These are phyloP conservation scores for Lomographa bimaculata DNA, from an alignment of 2,888 invertebrate genomes.

Conservation along the genomic window DNA sequence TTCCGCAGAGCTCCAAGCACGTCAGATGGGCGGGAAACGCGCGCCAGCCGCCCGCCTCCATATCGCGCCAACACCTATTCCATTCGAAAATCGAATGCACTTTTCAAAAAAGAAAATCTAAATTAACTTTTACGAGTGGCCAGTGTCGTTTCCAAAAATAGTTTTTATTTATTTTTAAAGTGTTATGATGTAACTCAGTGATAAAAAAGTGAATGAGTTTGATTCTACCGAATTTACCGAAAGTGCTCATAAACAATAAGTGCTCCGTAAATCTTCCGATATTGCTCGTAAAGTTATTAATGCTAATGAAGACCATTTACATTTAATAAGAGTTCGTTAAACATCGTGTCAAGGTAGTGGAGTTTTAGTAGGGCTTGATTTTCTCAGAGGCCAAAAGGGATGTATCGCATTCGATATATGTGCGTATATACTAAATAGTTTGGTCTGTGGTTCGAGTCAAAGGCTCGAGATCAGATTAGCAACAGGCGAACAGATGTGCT, in stretches of 20 bases:
- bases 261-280: slow-evolving; percentile 16
- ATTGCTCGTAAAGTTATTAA: slow-evolving; percentile 19
- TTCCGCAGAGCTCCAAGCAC: slow-evolving; percentile 46
- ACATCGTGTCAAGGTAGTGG: no score
- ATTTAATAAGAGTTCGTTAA: slow-evolving; percentile 7
- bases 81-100: slow-evolving; percentile 30
- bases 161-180: no score
- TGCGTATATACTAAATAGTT: no score
- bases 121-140: slow-evolving; percentile 1
- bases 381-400: slow-evolving; percentile 6
- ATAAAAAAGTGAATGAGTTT: slow-evolving; percentile 11
- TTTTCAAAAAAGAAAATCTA: slow-evolving; percentile 11
- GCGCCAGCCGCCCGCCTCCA: slow-evolving; percentile 59
- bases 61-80: slow-evolving; percentile 30
- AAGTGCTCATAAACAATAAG: slow-evolving; percentile 19
- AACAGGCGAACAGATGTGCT: slow-evolving; percentile 19
- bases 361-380: slow-evolving; percentile 6
- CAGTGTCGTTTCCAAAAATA: slow-evolving; percentile 6
- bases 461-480: slow-evolving; percentile 14
- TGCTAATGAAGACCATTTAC: slow-evolving; percentile 19
- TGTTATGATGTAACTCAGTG: slow-evolving; percentile 5
- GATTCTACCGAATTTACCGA: slow-evolving; percentile 3
- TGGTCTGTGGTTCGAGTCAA: slow-evolving; percentile 3
- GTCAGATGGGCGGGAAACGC: slow-evolving; percentile 64
- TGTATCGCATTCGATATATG: no score